Evolutionary conservation across 2,797 vertebrate genomes (phyloP).

Genomic region (Lacerta agilis): DNA sequence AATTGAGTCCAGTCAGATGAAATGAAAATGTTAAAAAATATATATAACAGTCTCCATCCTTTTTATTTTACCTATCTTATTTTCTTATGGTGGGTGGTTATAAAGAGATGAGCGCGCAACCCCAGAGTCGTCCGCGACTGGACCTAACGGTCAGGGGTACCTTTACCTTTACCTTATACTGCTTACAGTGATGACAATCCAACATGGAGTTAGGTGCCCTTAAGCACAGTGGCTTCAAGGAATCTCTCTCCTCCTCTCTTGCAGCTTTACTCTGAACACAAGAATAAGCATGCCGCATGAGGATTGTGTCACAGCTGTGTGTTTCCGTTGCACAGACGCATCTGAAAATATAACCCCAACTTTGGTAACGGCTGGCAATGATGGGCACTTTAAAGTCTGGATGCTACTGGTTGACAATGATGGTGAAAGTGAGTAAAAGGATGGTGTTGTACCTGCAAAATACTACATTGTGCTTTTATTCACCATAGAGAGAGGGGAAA

Average conservation of each 20-base stretch:
- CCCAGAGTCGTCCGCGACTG: no score
- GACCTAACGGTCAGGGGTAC: no score
- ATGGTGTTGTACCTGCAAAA: neutral
- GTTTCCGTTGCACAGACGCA: slow-evolving; percentile 80
- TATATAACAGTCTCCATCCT: no score
- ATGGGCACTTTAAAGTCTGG: slow-evolving; percentile 95
- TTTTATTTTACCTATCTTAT: neutral
- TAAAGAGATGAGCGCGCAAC: no score
- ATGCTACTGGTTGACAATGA: slow-evolving; percentile 79
- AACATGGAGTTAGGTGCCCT: neutral
- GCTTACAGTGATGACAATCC: neutral
- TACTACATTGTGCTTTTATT: neutral
- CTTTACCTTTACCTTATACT: neutral
- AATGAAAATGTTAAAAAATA: neutral
- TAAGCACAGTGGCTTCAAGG: neutral
- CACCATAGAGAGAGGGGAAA: neutral
- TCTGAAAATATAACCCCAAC: slow-evolving; percentile 75
- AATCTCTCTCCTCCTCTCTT: neutral
- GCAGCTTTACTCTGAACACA: slow-evolving; percentile 92
- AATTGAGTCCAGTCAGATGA: neutral
- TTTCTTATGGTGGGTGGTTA: neutral
- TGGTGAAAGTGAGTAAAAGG: slow-evolving; percentile 79
- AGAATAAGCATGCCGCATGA: slow-evolving; percentile 89
- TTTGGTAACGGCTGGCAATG: slow-evolving; percentile 87
- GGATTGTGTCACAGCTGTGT: slow-evolving; percentile 84